Percentiles rank a stretch among this genome's conserved stretches.
Evolutionary conservation across 2,888 invertebrate species (phyloP).

Genomic region (Gandaritis pyraliata): DNA sequence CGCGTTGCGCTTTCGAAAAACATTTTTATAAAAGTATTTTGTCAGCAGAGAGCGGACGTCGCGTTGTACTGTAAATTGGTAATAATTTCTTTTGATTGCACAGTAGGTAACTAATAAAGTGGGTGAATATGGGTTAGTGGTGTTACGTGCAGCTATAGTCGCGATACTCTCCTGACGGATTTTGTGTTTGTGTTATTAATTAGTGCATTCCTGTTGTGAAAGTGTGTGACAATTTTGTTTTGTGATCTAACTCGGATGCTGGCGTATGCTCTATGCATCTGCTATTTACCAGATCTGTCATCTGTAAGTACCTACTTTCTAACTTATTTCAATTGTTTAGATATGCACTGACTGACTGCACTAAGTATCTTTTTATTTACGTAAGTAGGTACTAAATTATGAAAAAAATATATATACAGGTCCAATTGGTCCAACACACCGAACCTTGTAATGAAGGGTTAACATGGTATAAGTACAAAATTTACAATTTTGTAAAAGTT

Average conservation of each 20-base stretch:
- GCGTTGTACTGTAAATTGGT: constrained; percentile 78
- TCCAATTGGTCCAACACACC: no score
- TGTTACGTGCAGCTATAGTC: constrained; percentile 57
- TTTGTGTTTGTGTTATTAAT: constrained; percentile 62
- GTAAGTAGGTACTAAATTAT: no score
- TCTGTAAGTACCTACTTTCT: constrained; percentile 45
- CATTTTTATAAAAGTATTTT: constrained; percentile 72
- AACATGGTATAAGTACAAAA: no score
- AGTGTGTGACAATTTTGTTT: constrained; percentile 72
- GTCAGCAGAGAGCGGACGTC: constrained; percentile 76
- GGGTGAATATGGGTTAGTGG: constrained; percentile 82
- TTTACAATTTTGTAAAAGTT: no score
- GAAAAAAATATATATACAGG: no score
- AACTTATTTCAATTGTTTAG: background rate
- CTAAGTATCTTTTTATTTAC: no score
- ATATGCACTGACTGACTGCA: background rate
- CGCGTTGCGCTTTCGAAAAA: constrained; percentile 82
- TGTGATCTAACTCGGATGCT: constrained; percentile 63
- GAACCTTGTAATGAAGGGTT: no score
- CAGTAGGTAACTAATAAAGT: constrained; percentile 69
- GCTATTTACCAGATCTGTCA: constrained; percentile 41
- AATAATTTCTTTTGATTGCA: constrained; percentile 81
- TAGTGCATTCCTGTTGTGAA: constrained; percentile 72
- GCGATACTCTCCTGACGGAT: constrained; percentile 67
- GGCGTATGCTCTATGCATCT: constrained; percentile 44